Evolutionary conservation across 1,140 invertebrate genomes (phyloP), one percentile per base, ranked within the genome.

Genomic region (Brachionus asplanchnoidis): DNA sequence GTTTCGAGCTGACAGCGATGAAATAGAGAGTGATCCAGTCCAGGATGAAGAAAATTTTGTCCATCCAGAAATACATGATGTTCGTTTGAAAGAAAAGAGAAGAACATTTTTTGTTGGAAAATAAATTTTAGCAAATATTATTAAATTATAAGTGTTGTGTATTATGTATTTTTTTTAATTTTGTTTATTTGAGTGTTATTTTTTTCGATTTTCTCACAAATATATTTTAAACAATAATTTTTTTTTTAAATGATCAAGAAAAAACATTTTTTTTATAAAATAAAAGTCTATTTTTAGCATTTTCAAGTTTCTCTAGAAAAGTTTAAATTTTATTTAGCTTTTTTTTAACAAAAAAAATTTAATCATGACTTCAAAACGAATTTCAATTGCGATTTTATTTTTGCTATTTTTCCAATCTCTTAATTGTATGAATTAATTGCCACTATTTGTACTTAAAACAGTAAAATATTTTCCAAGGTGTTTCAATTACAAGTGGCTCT

Each of bases 81-180:
- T 42, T 40, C 36, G n/a, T 42, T 20, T 20, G 7, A 73, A 42
- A 7, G 36, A 73, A 42, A 82, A 82, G 9, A 82, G 79, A 65
- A 60, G 79, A 28, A 82, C 79, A n/a, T 82, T 82, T 46, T 82
- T 82, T 82, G 79, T 82, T 20, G 79, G 79, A 60, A 82, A 82
- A 82, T 82, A 65, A n/a, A 65, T 82, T 2, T 80, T 14, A 78
- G 17, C 12, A 1, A 65, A 68, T 9, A 32, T 12, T 3, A 32
- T 68, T 68, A 3, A 40, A 68, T 68, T 17, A 28, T 68, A 2
- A 7, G 17, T 68, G 66, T 68, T 68, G 66, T 68, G 66, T 14
- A 23, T 68, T 36, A n/a, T 17, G 20, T 20, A 23, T 20, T n/a
- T 17, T 20, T 0, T 23, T 20, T 9, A 6, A 17, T 20, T 20